A percentile compares a stretch with the other conserved stretches of the same genome.
Evolutionary conservation across 2,888 invertebrate genomes (phyloP).

Genomic region (Clusia tigrina): DNA sequence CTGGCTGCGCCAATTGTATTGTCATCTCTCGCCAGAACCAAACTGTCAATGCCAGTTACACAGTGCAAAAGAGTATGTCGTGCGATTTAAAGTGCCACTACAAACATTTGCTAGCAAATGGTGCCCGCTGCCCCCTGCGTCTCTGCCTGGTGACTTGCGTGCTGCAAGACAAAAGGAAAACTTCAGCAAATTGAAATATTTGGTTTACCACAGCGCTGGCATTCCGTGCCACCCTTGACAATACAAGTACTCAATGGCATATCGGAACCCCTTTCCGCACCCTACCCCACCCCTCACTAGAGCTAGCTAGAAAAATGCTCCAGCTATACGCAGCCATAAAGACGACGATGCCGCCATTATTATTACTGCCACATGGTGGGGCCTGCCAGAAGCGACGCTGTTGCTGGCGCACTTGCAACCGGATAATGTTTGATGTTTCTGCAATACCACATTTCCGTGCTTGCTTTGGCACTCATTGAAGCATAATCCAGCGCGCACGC

Average conservation of each 20-base stretch:
- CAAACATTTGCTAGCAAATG: too few species aligned
- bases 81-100: too few species aligned
- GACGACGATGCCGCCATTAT: neutral
- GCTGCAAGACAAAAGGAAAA: neutral
- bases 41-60: too few species aligned
- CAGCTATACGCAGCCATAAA: neutral
- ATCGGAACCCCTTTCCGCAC: neutral
- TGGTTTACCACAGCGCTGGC: neutral
- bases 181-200: constrained; percentile 2
- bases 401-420: neutral
- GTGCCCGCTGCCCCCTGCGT: too few species aligned
- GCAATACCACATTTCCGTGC: neutral
- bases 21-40: too few species aligned
- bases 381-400: neutral
- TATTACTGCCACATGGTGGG: neutral
- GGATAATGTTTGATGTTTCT: constrained; percentile 1
- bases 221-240: neutral
- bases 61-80: too few species aligned
- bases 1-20: too few species aligned
- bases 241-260: neutral
- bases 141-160: neutral
- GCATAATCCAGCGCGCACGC: too few species aligned
- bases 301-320: neutral
- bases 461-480: neutral
- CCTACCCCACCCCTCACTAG: neutral